Evolutionary conservation across 2,888 invertebrate genomes (phyloP).

Genomic region (Netelia fuscicornis): DNA sequence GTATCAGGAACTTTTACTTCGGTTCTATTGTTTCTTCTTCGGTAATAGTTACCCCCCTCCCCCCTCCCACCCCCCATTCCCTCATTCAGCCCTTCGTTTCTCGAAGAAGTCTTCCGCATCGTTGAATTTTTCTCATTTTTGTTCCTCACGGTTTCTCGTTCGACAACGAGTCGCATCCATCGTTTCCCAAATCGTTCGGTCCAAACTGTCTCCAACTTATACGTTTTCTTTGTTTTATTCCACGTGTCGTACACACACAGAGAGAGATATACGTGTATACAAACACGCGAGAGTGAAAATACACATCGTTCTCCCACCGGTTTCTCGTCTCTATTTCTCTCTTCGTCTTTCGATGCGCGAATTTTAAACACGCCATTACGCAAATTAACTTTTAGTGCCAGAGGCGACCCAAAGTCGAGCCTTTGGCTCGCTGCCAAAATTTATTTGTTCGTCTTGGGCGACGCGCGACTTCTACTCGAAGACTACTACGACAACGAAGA

Average conservation of each 20-base stretch:
- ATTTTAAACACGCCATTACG: constrained; percentile 82
- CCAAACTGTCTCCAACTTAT: too few species aligned
- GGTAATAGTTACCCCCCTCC: background rate
- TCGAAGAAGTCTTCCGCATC: background rate
- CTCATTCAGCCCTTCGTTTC: background rate
- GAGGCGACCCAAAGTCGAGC: constrained; percentile 68
- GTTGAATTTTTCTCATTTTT: background rate
- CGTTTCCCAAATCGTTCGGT: too few species aligned
- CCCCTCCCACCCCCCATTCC: background rate
- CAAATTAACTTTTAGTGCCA: constrained; percentile 82
- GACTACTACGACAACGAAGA: too few species aligned
- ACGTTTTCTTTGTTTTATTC: background rate
- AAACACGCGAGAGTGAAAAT: background rate
- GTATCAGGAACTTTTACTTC: constrained; percentile 77
- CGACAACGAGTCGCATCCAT: background rate
- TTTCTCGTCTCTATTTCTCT: constrained; percentile 6
- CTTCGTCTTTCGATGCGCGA: constrained; percentile 63
- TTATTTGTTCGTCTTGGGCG: constrained; percentile 73
- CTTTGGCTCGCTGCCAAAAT: constrained; percentile 75
- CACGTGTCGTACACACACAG: background rate
- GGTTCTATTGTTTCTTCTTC: constrained; percentile 40
- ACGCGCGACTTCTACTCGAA: constrained; percentile 67
- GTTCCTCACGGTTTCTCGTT: background rate
- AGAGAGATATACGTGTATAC: background rate
- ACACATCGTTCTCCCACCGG: background rate